Evolutionary conservation across 2,888 invertebrate species (phyloP).

Genomic region (Gerosis bhagava): DNA sequence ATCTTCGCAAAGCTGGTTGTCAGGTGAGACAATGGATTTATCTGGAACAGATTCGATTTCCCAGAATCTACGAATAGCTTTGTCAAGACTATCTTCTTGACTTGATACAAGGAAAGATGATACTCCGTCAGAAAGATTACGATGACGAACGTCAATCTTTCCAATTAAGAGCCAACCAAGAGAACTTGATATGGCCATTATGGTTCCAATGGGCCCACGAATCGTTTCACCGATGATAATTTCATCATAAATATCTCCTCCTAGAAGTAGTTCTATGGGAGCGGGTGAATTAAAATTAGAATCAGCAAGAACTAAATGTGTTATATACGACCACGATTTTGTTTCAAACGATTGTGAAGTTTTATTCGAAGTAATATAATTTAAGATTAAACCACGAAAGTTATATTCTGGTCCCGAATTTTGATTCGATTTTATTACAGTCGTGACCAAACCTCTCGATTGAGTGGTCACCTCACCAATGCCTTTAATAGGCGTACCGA

Average conservation of each 20-base stretch:
- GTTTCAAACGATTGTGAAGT: too few relatives aligned
- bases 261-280: neutral
- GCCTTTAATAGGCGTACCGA: too few relatives aligned
- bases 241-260: neutral
- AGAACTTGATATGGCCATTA: neutral
- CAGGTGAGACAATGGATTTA: neutral
- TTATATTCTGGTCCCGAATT: neutral
- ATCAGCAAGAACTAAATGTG: neutral
- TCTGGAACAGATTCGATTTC: conserved; percentile 4
- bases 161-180: too few relatives aligned
- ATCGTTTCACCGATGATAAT: neutral
- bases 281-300: neutral
- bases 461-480: neutral
- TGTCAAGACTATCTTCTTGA: conserved; percentile 6
- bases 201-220: neutral
- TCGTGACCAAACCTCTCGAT: too few relatives aligned
- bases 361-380: too few relatives aligned
- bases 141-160: too few relatives aligned
- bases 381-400: too few relatives aligned
- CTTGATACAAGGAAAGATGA: neutral
- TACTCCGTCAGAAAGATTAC: neutral
- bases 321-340: neutral
- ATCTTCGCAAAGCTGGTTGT: neutral
- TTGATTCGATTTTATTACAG: neutral
- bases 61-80: conserved; percentile 1